Evolutionary conservation across 2,113 vertebrate genomes (phyloP).

Genomic region (Potamarius usumacintae): DNA sequence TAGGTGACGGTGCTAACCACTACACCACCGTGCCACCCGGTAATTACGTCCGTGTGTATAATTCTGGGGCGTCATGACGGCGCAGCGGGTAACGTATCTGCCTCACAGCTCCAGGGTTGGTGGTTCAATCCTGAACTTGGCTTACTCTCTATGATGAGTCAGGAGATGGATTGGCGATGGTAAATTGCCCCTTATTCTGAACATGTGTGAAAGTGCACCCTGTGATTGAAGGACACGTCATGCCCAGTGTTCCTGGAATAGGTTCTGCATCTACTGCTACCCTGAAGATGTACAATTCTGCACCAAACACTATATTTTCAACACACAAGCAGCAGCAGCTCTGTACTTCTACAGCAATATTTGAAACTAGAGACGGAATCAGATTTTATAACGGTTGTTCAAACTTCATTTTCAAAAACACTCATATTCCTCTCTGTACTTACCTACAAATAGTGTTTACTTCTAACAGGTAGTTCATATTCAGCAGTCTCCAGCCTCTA

Average conservation of each 20-base stretch:
- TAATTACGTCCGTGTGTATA: not conserved
- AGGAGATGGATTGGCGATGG: not conserved
- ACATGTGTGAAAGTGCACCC: not conserved
- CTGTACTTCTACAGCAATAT: not conserved
- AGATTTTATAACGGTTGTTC: not conserved
- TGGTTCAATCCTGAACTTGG: not conserved
- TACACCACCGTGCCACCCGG: too few relatives aligned
- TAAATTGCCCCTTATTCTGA: not conserved
- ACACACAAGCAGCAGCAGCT: not conserved
- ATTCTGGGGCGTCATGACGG: not conserved
- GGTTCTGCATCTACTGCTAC: not conserved
- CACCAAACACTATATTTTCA: slow-evolving; percentile 1
- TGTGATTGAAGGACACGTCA: not conserved
- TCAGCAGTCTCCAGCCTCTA: not conserved
- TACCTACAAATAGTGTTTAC: not conserved
- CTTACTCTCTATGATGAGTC: not conserved
- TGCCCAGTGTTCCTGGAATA: not conserved
- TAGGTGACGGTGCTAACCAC: too few relatives aligned
- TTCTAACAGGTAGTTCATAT: not conserved
- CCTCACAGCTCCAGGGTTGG: not conserved
- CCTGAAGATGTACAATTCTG: not conserved
- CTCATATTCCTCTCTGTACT: not conserved
- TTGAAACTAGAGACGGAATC: not conserved
- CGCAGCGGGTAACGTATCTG: not conserved
- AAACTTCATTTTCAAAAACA: not conserved